Evolutionary conservation across 2,113 vertebrate species (phyloP).

Genomic region (Scomber colias): DNA sequence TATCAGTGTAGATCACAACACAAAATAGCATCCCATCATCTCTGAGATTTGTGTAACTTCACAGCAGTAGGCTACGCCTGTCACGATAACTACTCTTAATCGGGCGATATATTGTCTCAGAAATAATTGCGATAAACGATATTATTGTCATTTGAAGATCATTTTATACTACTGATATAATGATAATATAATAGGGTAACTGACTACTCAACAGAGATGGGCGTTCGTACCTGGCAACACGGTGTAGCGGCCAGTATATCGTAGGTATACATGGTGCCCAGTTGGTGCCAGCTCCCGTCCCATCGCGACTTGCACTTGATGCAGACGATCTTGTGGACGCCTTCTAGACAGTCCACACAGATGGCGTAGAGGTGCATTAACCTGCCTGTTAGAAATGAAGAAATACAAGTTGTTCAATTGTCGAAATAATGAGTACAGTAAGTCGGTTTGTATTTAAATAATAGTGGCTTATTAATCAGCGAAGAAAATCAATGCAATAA

Average conservation of each 20-base stretch:
- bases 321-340: constrained; percentile 99
- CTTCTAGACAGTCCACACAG: constrained; percentile 98
- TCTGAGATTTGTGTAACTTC: too few species aligned
- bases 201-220: not conserved
- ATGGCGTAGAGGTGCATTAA: constrained; percentile 99
- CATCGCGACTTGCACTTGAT: constrained; percentile 99
- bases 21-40: too few species aligned
- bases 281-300: constrained; percentile 99
- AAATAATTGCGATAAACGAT: too few species aligned
- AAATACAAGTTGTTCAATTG: not conserved
- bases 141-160: too few species aligned
- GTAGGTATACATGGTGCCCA: constrained; percentile 99
- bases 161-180: too few species aligned
- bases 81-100: too few species aligned
- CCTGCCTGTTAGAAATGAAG: constrained; percentile 87
- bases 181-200: too few species aligned
- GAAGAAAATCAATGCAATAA: not conserved
- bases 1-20: too few species aligned
- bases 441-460: not conserved
- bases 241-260: constrained; percentile 98
- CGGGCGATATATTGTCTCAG: too few species aligned
- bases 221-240: constrained; percentile 92
- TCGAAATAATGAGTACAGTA: not conserved
- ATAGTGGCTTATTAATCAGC: not conserved
- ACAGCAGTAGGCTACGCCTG: too few species aligned